Base-by-base conservation (phyloP, 2,888 invertebrate genomes). In the Amiota mariae region DNA sequence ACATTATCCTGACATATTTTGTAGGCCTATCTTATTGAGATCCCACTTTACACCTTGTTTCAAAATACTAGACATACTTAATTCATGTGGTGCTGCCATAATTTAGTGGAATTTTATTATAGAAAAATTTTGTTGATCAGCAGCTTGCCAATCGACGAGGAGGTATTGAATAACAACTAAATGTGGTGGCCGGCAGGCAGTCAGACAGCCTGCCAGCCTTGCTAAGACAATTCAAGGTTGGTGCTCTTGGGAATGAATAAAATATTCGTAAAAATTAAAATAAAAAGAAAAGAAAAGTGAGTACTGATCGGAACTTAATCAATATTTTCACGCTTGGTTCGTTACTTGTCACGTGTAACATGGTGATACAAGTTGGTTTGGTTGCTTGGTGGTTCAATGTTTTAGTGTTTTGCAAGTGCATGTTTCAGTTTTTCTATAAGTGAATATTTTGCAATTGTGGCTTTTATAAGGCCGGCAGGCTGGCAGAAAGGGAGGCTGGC, bases 1-100 rank as follows among this genome's bases (percentile, higher is more conserved):
- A 12, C 49, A 67, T 2, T 12, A 11, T 67, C 48, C 67, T 67
- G 67, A 70, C 57, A 70, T 70, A 57, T 56, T 57, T 18, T n/a
- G 48, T 54, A 54, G 71, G 71, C 71, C 9, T 48, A 49, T 49
- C 36, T 18, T 49, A 59, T 71, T 59, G 57, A 71, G 59, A 71
- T n/a, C 81, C 85, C 74, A 80, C 79, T 83, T 83, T 85, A 83
- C 83, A 85, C 85, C 81, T 83, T 82, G 84, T 72, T 68, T 36
- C 66, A 2, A 24, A 36, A 24, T 47, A 68, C 36, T 36, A 47
- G 8, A 6, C 6, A 36, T 36, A 36, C 36, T 2, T 36, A 36
- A 36, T 36, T 36, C 36, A 36, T 36, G 36, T 36, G 36, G 36
- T 36, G 36, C 36, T 36, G 36, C 36, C 36, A 36, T 36, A 36